These are phyloP conservation scores for Euwallacea similis DNA, from an alignment of 1,140 invertebrate species.

Conservation along the genomic window DNA sequence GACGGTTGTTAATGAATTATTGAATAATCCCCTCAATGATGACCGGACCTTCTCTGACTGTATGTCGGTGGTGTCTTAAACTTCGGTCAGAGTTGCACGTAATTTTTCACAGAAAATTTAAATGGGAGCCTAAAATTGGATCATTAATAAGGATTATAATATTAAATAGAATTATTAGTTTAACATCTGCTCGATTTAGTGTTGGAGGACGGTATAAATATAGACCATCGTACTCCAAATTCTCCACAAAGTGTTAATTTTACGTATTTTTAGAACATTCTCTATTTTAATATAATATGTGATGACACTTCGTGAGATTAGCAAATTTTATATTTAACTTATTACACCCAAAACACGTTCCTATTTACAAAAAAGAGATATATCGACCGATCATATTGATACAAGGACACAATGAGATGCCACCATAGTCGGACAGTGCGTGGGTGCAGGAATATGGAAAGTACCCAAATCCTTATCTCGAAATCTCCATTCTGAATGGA, in stretches of 20 bases:
- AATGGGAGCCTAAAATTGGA: too few species aligned
- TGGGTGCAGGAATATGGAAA: not conserved
- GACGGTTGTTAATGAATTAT: too few species aligned
- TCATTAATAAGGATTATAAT: too few species aligned
- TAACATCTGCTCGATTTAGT: conserved; percentile 17
- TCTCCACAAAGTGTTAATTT: conserved; percentile 22
- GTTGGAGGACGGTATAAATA: conserved; percentile 23
- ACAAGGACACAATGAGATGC: not conserved
- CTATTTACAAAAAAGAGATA: not conserved
- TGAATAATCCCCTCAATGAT: too few species aligned
- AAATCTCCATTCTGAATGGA: conserved; percentile 3
- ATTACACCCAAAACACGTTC: conserved; percentile 2
- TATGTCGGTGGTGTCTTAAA: too few species aligned
- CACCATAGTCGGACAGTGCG: not conserved
- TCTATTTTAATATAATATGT: conserved; percentile 21
- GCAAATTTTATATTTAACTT: conserved; percentile 19
- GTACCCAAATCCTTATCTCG: not conserved
- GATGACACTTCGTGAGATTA: conserved; percentile 19
- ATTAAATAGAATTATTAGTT: not conserved
- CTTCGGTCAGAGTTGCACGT: too few species aligned
- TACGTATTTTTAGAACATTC: conserved; percentile 23
- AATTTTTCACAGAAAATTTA: too few species aligned
- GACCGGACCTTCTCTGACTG: too few species aligned
- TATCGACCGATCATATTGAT: not conserved
- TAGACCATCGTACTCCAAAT: conserved; percentile 9